Conservation (phyloP, 35 echinoderm and acorn worm genomes). For the Ophioderma brevispina region DNA sequence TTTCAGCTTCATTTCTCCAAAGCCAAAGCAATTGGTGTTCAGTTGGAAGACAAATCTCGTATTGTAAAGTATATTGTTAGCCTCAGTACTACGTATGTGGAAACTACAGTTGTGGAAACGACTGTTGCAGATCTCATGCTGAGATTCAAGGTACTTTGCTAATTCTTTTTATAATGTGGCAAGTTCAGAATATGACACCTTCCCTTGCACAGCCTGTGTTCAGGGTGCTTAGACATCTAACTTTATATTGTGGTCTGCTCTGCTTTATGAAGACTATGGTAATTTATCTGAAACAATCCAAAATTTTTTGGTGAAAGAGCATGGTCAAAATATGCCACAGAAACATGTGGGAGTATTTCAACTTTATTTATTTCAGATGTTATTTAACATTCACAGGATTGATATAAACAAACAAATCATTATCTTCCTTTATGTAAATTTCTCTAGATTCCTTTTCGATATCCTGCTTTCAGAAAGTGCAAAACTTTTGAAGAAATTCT, state of each 20-base stretch:
- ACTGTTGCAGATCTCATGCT: slow-evolving; percentile 30
- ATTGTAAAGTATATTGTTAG: slow-evolving; percentile 76
- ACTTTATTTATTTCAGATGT: no score
- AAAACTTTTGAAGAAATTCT: no score
- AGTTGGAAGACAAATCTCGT: slow-evolving; percentile 69
- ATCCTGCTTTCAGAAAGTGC: no score
- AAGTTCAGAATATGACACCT: background rate
- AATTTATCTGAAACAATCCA: no score
- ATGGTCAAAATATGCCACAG: no score
- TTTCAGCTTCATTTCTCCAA: slow-evolving; percentile 63
- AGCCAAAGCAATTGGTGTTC: slow-evolving; percentile 1
- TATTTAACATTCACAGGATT: no score
- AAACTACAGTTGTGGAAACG: slow-evolving; percentile 65
- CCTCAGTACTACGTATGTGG: slow-evolving; percentile 57
- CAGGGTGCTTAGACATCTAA: background rate
- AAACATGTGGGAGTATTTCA: no score
- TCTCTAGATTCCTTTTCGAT: no score
- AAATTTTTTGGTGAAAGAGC: no score
- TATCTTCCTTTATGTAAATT: no score
- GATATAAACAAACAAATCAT: no score
- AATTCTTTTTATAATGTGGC: background rate
- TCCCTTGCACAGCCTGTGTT: background rate
- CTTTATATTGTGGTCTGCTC: background rate
- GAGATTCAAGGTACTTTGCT: slow-evolving; percentile 54
- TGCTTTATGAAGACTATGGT: no score